Percentiles rank a stretch among this genome's conserved stretches.
Evolutionary conservation across 1,140 invertebrate genomes (phyloP).

Genomic region (Drosophila bocqueti): DNA sequence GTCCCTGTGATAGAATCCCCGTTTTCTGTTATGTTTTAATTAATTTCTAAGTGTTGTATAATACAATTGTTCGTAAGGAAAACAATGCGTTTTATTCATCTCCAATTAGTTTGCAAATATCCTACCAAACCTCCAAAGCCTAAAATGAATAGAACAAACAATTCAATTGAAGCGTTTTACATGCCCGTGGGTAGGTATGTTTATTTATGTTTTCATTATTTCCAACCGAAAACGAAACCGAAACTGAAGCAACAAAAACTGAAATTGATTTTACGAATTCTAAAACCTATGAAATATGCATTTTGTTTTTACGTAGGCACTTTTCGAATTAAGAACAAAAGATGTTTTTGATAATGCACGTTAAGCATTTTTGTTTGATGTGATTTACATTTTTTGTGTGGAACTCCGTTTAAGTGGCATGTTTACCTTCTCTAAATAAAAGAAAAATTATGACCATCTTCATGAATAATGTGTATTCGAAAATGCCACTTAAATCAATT

Average conservation of each 20-base stretch:
- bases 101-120: slow-evolving; percentile 52
- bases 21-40: slow-evolving; percentile 42
- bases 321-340: slow-evolving; percentile 34
- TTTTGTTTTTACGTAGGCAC: slow-evolving; percentile 49
- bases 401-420: slow-evolving; percentile 36
- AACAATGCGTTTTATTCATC: slow-evolving; percentile 59
- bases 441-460: background rate
- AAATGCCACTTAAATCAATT: slow-evolving; percentile 41
- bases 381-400: slow-evolving; percentile 23
- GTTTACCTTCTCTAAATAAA: background rate
- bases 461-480: background rate
- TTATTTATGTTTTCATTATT: slow-evolving; percentile 45
- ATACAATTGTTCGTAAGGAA: slow-evolving; percentile 58
- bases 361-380: slow-evolving; percentile 52
- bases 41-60: slow-evolving; percentile 67
- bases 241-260: slow-evolving; percentile 24
- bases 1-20: slow-evolving; percentile 15
- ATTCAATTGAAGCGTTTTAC: slow-evolving; percentile 50
- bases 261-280: slow-evolving; percentile 27
- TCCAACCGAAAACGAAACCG: slow-evolving; percentile 12
- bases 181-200: slow-evolving; percentile 72
- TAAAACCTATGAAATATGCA: slow-evolving; percentile 27
- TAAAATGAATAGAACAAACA: slow-evolving; percentile 44
- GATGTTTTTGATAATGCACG: slow-evolving; percentile 41
- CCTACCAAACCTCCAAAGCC: slow-evolving; percentile 18